Evolutionary conservation across 2,888 invertebrate species (phyloP), one percentile per base, ranked within the genome.

Genomic region (Sarcophaga rosellei): DNA sequence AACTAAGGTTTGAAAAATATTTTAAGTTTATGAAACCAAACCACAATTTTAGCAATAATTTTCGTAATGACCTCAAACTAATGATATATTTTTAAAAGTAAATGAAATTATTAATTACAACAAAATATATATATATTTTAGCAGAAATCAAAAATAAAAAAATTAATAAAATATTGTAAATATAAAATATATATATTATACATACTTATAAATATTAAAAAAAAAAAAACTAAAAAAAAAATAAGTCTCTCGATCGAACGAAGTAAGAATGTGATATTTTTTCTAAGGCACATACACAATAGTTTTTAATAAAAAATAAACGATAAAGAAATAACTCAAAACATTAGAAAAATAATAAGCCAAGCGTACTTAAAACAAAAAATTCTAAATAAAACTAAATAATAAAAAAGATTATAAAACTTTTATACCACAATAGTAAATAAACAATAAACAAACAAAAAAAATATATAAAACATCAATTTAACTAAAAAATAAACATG

Each of bases 181-280:
- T 87, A 87, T 44, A 85, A 77, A 85, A 87, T 72, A 44, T 65
- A 89, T 88, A 84, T 88, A 90, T 84, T 88, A 90, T 35, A 88
- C 86, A 83, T 65, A 87, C 77, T 78, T 82, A 86, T 20, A 84
- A 88, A 88, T 84, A 66, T 47, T 23, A 68, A 86, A 62, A 82
- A 82, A 79, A 62, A 78, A 82, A 84, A 88, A 77, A 74, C 59
- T 72, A 82, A 88, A 88, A 85, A 87, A 81, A 72, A 86, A 86
- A 88, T 75, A 76, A 88, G 90, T 93, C 92, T 93, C 92, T 92
- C 91, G 93, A 93, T 92, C 92, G 92, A 93, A 93, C 93, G 93
- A 93, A 93, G 92, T 92, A 92, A 92, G 92, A 92, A 93, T 93
- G 93, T 93, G 93, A 93, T 93, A 93, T 93, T 93, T 93, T 86